Evolutionary conservation across 2,888 invertebrate genomes (phyloP), one percentile per base, ranked within the genome.

Genomic region (Rhorus exstirpatorius): DNA sequence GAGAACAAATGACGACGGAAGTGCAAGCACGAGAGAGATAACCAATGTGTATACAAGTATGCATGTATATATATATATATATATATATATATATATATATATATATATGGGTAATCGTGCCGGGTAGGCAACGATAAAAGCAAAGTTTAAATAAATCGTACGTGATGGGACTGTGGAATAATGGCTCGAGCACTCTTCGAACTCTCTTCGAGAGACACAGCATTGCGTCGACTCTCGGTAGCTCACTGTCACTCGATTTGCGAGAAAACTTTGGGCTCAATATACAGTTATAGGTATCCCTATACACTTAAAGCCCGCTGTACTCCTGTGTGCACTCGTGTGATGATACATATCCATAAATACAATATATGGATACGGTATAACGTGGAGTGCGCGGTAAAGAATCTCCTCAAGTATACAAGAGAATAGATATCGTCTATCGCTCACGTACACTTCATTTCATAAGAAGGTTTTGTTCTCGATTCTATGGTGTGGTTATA

Each of bases 141-240:
- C 85, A 90, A 86, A 88, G 83, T 86, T 86, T 85, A 86, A 87
- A 86, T 84, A 86, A 87, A 86, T 85, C 76, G 83, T 83, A 86
- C 86, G 86, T 84, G 84, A 75, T 74, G 61, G 14, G 80, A 86
- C 75, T 86, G 53, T 35, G 60, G 67, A 78, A 86, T 85, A 79
- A 65, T 74, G 63, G 61, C 41, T 55, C 67, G 19, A 68, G 41
- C 49, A 51, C 80, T 80, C 78, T 58, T 75, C 81, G 82, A 86
- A 84, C 77, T 79, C 77, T 55, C 83, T 79, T 72, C 51, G 75
- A 74, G 44, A 44, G 72, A 68, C 35, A 26, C 58, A 38, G 46
- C 70, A 63, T 24, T 31, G 41, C 17, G 1, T 35, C 46, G 14
- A 51, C 68, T 53, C 24, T 35, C 49, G 61, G 71, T 63, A 44